Evolutionary conservation across 2,888 invertebrate genomes (phyloP), one percentile per base, ranked within the genome.

Genomic region (Lordiphosa andalusiaca): DNA sequence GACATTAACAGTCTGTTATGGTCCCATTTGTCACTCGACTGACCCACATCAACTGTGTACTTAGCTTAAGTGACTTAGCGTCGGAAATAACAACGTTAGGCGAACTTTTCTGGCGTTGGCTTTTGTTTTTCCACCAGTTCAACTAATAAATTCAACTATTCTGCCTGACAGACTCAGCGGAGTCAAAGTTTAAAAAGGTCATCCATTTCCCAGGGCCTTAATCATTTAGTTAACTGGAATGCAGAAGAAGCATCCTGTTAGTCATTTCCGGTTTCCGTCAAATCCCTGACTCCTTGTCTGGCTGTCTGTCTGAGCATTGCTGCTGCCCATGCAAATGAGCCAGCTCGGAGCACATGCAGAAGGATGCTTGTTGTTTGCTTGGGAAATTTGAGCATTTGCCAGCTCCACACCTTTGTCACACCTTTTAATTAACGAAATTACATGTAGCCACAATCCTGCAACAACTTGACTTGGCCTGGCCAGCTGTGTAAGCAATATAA

Each of bases 371-470:
- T 55, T 65, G 58, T 64, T 67, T 61, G 58, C 61, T 62, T 55
- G 49, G 65, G 56, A 71, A 67, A 63, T 57, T 56, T 50, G 67
- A 37, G 46, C 16, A 41, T 38, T 37, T 44, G 30, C 42, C 13
- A n/a, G 36, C 49, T 46, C 58, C 67, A 51, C 49, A 67, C 30
- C 16, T 47, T 36, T 60, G 72, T 55, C 80, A 71, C 80, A 75
- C 82, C 84, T 78, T 71, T 73, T 85, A 85, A 86, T 86, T 86
- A 84, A 69, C 53, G 35, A 71, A 73, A 82, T 84, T 71, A 80
- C 63, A 50, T 44, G 49, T 36, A 25, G 49, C 57, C 46, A 35
- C 55, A 53, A 25, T 30, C 37, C 19, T 36, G 63, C 7, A 25
- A 40, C 16, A 44, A 40, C 25, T 62, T 36, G 23, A 16, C 44